Evolutionary conservation across 2,888 invertebrate genomes (phyloP), one percentile per base, ranked within the genome.

Genomic region (Trichopoda pennipes): DNA sequence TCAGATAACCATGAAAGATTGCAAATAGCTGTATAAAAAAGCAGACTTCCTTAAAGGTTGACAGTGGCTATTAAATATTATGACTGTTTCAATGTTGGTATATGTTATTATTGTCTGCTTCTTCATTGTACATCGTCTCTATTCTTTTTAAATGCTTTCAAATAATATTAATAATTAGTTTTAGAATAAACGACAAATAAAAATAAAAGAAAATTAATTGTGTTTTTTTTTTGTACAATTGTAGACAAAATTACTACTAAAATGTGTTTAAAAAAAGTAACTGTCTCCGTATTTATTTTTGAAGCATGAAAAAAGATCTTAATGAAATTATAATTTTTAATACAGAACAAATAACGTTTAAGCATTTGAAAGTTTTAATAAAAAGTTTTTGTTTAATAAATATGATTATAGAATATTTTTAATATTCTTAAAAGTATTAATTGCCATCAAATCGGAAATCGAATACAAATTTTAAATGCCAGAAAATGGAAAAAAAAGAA

Each of bases 61-160:
- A 73, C 73, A 79, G 61, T 74, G 63, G 64, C 63, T 68, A 56
- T 58, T 56, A 68, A 73, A 72, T 51, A 69, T 58, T 58, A 56
- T 23, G 56, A 74, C 51, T 49, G 49, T 19, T n/a, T 35, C 19
- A 35, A 64, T 42, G 72, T 55, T 51, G 16, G 32, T 49, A 35
- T 38, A 49, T 44, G 61, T 42, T 10, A 28, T 19, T 28, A 56
- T 32, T 12, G 32, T 21, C 58, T 21, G 42, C 49, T 21, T 19
- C 23, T 56, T 28, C 17, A 7, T 1, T n/a, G n/a, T n/a, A n/a
- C n/a, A n/a, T 1, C 3, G 38, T 55, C 32, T 16, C 53, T 44
- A 35, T 47, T 44, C 21, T 23, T 47, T 73, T 51, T 42, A 61
- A 61, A 60, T 61, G 38, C 9, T 55, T 73, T 74, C 17, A 63